Evolutionary conservation across 2,888 invertebrate species (phyloP), one percentile per base, ranked within the genome.

Genomic region (Acrocyrtus sp.): DNA sequence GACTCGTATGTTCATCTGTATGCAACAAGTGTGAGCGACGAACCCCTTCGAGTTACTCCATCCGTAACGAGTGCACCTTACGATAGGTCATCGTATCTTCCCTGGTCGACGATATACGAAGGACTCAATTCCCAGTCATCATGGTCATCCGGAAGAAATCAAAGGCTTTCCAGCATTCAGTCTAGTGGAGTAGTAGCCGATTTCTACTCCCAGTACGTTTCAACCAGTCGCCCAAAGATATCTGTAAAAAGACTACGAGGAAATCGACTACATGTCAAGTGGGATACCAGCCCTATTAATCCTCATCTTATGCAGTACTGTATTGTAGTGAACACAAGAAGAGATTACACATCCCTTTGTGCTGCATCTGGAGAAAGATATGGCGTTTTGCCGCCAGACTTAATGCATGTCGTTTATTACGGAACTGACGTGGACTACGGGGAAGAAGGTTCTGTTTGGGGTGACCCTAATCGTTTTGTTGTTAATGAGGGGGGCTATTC

Each of bases 231-330:
- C 22, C 80, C 79, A 10, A 60, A 73, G 53, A 74, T 81, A 6
- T 76, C 72, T 2, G 75, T 75, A 15, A 63, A 68, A 43, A 39
- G 80, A 39, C 62, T 81, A 4, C 58, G 80, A 12, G 81, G 80
- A 26, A 77, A 80, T 62, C 61, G 81, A 6, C 53, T 81, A 3
- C 79, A 78, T 21, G 77, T 81, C 5, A 77, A 76, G 61, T 81
- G 81, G 81, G 81, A 81, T 45, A 65, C 78, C 0, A 87, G 86
- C 81, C 82, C 85, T 39, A 84, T 86, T 48, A 86, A 86, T 80
- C 86, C 86, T 3, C 86, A 86, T 77, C 82, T 83, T n/a, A 86
- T 86, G 70, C 83, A 84, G 75, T 88, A 88, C 81, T 88, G 88
- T 81, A 82, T 88, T 21, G 85, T 87, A 17, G 84, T 87, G 39